A percentile compares a stretch with the other conserved stretches of the same genome.
Conservation (phyloP, 64 coral and sea anemone genomes). For the Montipora efflorescens region DNA sequence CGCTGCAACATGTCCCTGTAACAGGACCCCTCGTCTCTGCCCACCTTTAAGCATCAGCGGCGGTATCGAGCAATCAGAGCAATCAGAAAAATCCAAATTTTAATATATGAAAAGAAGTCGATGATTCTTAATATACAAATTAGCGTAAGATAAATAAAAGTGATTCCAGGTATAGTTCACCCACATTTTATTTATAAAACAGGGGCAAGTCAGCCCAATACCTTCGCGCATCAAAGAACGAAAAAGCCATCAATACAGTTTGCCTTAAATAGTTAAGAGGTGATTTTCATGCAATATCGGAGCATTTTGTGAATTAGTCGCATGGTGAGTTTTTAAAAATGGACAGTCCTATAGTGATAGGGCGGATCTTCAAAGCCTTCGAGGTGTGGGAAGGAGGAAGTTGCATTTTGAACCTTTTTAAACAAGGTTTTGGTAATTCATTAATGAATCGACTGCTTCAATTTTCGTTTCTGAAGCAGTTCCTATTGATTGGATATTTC, state of each 20-base stretch:
- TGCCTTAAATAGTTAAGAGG: too few relatives aligned
- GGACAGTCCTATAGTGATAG: too few relatives aligned
- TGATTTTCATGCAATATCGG: too few relatives aligned
- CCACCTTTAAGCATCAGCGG: too few relatives aligned
- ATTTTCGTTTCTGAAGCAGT: neutral
- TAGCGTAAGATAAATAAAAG: neutral
- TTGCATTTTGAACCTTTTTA: neutral
- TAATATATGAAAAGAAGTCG: constrained; percentile 37
- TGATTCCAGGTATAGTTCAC: neutral
- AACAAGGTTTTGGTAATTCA: neutral
- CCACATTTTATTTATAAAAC: neutral
- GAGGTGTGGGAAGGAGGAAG: neutral
- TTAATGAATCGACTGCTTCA: neutral
- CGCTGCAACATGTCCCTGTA: too few relatives aligned
- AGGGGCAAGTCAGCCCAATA: too few relatives aligned
- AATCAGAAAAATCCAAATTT: neutral
- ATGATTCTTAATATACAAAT: neutral
- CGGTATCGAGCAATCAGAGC: neutral
- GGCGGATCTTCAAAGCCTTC: too few relatives aligned
- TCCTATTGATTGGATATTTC: neutral
- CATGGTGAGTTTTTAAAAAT: too few relatives aligned
- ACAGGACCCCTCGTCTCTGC: too few relatives aligned
- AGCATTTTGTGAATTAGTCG: too few relatives aligned
- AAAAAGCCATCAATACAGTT: too few relatives aligned
- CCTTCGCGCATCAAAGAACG: too few relatives aligned